These are phyloP conservation scores for Anomalospiza imberbis DNA, from an alignment of 2,797 vertebrate species.

Conservation along the genomic window DNA sequence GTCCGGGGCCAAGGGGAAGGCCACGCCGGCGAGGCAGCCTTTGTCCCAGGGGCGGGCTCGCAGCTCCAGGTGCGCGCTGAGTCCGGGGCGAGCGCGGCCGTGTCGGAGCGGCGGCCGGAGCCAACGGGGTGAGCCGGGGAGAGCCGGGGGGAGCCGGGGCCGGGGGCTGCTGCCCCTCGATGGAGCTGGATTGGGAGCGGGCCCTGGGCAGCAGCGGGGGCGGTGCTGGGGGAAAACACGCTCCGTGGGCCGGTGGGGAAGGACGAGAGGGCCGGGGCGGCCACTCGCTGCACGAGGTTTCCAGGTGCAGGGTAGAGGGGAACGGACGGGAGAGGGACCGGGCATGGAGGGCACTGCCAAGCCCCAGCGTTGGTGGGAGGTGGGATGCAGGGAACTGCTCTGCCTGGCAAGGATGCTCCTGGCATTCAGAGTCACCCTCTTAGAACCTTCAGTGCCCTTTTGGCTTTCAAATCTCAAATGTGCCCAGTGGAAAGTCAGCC, in stretches of 20 bases:
- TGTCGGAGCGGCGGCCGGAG: neutral
- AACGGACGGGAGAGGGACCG: neutral
- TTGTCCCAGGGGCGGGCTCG: neutral
- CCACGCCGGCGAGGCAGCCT: neutral
- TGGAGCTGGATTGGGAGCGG: neutral
- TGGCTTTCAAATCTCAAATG: neutral
- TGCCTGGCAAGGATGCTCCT: neutral
- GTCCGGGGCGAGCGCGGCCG: neutral
- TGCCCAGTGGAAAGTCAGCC: neutral
- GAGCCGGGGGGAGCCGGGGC: neutral
- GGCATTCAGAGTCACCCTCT: neutral
- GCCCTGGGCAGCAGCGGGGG: neutral
- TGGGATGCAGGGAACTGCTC: neutral
- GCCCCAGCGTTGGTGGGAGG: neutral
- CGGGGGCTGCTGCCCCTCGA: neutral
- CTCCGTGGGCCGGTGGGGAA: neutral
- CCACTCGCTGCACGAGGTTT: neutral
- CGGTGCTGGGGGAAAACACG: too few species aligned
- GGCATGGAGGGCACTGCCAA: neutral
- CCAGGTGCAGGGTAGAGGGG: neutral
- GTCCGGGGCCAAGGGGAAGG: conserved; percentile 51
- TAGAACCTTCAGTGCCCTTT: neutral
- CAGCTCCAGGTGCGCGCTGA: neutral
- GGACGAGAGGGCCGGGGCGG: neutral
- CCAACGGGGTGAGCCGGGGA: neutral